Conservation (phyloP, 2,113 vertebrate species). For the Podocnemis expansa region DNA sequence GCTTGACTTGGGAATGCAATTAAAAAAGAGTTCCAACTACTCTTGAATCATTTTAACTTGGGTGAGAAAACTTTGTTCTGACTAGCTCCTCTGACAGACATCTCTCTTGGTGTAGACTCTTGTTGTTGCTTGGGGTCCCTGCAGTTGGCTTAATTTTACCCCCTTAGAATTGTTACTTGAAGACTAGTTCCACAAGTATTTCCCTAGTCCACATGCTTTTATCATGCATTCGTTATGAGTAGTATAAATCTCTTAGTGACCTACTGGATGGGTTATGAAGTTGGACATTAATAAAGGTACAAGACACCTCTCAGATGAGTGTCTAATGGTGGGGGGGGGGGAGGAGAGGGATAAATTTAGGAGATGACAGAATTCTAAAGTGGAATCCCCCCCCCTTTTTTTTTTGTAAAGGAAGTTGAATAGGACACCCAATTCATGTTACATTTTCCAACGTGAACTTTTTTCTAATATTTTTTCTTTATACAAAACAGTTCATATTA, state of each 20-base stretch:
- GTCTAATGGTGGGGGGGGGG: background rate
- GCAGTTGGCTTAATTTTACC: background rate
- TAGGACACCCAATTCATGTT: background rate
- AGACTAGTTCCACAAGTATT: background rate
- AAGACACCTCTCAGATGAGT: background rate
- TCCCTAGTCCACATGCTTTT: background rate
- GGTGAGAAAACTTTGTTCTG: background rate
- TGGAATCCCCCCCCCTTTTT: background rate
- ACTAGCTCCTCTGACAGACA: background rate
- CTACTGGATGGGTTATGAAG: background rate
- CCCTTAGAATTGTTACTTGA: background rate
- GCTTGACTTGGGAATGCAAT: background rate
- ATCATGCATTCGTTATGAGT: background rate
- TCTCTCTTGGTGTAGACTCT: background rate
- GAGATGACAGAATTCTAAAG: background rate
- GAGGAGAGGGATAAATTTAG: background rate
- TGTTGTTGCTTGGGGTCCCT: background rate
- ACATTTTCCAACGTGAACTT: background rate
- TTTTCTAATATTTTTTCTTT: background rate
- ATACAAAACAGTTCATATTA: background rate
- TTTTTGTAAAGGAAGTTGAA: background rate
- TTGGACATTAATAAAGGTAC: background rate
- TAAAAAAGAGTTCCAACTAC: background rate
- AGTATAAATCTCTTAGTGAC: background rate
- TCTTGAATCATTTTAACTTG: background rate